Percentiles rank a stretch among this genome's conserved stretches.
Conservation (phyloP, 2,888 invertebrate genomes). For the Rhabditoides inermis region DNA sequence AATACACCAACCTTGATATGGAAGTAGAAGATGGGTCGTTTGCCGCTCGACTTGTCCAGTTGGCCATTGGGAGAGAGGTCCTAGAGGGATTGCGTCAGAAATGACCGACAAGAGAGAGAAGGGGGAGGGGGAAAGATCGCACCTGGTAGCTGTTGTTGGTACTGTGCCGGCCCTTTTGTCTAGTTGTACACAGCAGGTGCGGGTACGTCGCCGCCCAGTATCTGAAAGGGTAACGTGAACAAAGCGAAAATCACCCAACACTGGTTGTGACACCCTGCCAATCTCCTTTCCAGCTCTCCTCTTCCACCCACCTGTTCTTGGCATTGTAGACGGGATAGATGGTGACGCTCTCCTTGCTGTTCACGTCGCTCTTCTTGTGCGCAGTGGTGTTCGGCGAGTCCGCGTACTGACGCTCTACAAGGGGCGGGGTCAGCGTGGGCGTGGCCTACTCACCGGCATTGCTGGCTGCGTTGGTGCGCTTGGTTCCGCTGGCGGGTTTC, state of each 20-base stretch:
- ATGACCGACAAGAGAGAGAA: neutral
- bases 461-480: slow-evolving; percentile 34
- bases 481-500: slow-evolving; percentile 49
- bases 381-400: slow-evolving; percentile 38
- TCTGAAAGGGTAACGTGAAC: neutral
- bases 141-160: slow-evolving; percentile 37
- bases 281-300: no score
- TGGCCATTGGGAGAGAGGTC: slow-evolving; percentile 35
- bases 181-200: slow-evolving; percentile 47
- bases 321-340: slow-evolving; percentile 44
- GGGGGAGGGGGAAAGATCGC: neutral
- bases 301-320: slow-evolving; percentile 33
- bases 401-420: slow-evolving; percentile 3
- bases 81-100: slow-evolving; percentile 10
- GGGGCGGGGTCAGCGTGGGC: neutral
- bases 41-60: slow-evolving; percentile 35
- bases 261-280: no score
- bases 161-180: slow-evolving; percentile 45
- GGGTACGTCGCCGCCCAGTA: slow-evolving; percentile 51
- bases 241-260: neutral
- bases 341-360: slow-evolving; percentile 40
- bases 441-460: slow-evolving; percentile 8
- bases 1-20: slow-evolving; percentile 26
- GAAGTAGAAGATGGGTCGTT: slow-evolving; percentile 50
- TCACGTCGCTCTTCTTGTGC: slow-evolving; percentile 50